These are phyloP conservation scores for Hyla sarda DNA, from an alignment of 2,113 vertebrate species.

Conservation along the genomic window DNA sequence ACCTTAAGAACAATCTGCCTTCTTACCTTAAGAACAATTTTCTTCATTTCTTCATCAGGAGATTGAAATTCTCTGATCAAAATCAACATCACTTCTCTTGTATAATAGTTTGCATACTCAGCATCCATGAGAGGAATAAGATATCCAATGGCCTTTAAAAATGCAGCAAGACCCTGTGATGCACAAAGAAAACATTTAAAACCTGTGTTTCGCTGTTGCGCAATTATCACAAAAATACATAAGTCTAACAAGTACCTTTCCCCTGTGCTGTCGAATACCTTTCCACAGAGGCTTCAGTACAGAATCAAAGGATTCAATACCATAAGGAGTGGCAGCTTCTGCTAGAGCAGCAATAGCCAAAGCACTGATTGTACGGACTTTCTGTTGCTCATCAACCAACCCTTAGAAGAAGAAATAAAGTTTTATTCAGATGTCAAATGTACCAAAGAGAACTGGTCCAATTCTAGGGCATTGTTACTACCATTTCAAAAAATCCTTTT, in stretches of 20 bases:
- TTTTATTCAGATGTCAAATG: background rate
- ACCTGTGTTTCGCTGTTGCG: background rate
- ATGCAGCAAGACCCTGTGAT: constrained; percentile 92
- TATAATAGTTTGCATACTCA: constrained; percentile 98
- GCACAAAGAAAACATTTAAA: constrained; percentile 4
- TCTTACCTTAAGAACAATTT: constrained; percentile 94
- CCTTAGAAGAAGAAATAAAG: constrained; percentile 72
- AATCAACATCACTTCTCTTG: constrained; percentile 98
- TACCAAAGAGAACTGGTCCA: background rate
- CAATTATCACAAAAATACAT: background rate
- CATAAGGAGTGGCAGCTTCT: constrained; percentile 96
- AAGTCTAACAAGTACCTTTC: constrained; percentile 81
- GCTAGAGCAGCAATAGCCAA: constrained; percentile 96
- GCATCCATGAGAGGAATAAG: constrained; percentile 98
- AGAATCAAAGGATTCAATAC: constrained; percentile 98
- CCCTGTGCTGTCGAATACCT: constrained; percentile 97
- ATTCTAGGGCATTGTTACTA: background rate
- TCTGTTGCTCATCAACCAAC: constrained; percentile 98
- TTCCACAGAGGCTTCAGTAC: constrained; percentile 98
- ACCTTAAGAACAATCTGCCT: constrained; percentile 96
- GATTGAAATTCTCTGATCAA: constrained; percentile 99
- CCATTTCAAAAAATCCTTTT: no score
- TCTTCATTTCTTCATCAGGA: constrained; percentile 99
- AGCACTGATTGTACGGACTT: constrained; percentile 97
- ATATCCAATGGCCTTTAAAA: constrained; percentile 98